phyloP scores from a whole-genome alignment of 2,113 vertebrate species.

The Artemisiospiza belli region DNA sequence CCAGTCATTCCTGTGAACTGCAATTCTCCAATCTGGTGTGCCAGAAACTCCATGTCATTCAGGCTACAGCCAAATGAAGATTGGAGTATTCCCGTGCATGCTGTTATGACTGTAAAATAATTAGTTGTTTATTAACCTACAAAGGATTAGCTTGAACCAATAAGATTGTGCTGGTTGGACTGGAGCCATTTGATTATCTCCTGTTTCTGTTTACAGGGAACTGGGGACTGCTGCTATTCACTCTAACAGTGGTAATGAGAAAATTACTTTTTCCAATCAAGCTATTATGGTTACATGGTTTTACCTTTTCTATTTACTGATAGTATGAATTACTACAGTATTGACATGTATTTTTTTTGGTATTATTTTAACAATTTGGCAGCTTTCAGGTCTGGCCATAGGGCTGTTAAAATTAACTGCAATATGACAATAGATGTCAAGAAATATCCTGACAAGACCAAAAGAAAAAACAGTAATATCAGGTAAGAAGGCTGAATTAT shows the following conservation, averaged over 20 bases:
- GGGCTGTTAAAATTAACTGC: not conserved
- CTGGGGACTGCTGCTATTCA: not conserved
- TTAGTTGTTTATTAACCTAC: constrained; percentile 11
- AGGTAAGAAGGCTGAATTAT: not conserved
- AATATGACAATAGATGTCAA: not conserved
- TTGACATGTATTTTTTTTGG: not conserved
- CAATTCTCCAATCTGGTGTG: not conserved
- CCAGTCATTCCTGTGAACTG: not conserved
- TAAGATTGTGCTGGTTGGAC: not conserved
- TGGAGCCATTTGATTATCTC: not conserved
- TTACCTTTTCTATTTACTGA: not conserved
- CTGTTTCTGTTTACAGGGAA: not conserved
- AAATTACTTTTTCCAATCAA: not conserved
- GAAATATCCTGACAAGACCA: not conserved
- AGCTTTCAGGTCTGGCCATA: not conserved
- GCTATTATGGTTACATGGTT: not conserved
- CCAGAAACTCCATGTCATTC: not conserved
- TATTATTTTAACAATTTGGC: not conserved
- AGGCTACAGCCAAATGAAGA: not conserved
- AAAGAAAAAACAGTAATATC: not conserved
- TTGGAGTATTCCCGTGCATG: not conserved
- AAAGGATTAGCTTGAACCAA: not conserved
- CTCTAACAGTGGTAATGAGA: not conserved
- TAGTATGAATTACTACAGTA: not conserved
- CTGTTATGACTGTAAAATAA: constrained; percentile 5